Conservation (phyloP, 2,797 vertebrate species). For the Gastrophryne carolinensis region DNA sequence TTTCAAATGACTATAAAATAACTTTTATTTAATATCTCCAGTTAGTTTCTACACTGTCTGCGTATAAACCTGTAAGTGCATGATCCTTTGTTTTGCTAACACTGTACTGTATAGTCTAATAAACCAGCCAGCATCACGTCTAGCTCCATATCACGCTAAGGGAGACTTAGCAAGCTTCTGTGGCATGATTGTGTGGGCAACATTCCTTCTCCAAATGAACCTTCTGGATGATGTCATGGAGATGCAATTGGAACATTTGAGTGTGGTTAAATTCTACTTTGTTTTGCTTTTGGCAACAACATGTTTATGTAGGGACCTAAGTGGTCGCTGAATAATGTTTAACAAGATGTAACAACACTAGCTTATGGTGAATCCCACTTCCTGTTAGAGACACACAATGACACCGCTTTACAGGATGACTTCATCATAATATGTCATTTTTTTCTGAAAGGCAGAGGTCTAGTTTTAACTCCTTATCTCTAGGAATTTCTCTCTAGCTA, state of each 20-base stretch:
- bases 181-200: neutral
- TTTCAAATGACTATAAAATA: too few species aligned
- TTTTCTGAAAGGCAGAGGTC: neutral
- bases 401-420: too few species aligned
- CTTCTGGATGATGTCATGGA: conserved; percentile 10
- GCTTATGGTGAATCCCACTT: neutral
- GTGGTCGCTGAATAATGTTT: neutral
- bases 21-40: too few species aligned
- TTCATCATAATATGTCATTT: neutral
- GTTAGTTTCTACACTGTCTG: too few species aligned
- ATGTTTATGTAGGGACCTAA: neutral
- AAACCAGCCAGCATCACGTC: neutral
- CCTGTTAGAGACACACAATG: neutral
- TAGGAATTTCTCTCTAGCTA: too few species aligned
- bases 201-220: neutral
- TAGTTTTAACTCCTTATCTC: too few species aligned
- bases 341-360: conserved; percentile 16
- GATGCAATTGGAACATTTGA: neutral
- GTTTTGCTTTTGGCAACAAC: neutral
- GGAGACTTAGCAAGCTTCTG: neutral
- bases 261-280: conserved; percentile 3
- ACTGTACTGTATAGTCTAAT: neutral
- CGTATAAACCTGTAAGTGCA: neutral
- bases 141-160: neutral
- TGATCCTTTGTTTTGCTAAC: neutral